Evolutionary conservation across 2,113 vertebrate species (phyloP).

Genomic region (Danio rerio): DNA sequence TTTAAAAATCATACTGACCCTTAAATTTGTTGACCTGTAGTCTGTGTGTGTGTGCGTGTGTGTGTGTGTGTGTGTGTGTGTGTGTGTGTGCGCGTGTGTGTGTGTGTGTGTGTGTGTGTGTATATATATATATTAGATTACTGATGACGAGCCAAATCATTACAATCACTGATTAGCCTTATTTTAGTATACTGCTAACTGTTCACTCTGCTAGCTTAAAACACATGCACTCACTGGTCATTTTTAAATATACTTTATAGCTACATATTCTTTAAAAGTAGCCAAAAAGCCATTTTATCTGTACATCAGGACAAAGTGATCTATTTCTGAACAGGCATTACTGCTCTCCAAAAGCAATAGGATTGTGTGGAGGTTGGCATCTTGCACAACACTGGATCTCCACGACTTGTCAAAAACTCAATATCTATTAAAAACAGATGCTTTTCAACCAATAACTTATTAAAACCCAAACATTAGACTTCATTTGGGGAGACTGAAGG

Average conservation of each 20-base stretch:
- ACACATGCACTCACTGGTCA: not conserved
- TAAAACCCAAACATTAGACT: not conserved
- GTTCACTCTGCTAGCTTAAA: not conserved
- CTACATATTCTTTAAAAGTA: not conserved
- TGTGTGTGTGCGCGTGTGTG: too few species aligned
- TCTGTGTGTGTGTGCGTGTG: too few species aligned
- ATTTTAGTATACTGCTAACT: not conserved
- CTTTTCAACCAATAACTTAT: constrained; percentile 30
- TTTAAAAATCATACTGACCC: too few species aligned
- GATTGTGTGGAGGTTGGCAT: constrained; percentile 24
- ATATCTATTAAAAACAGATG: constrained; percentile 23
- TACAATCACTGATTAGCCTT: not conserved
- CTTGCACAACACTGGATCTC: not conserved
- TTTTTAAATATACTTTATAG: not conserved
- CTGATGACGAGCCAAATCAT: not conserved
- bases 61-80: too few species aligned
- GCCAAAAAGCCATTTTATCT: not conserved
- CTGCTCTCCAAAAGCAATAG: constrained; percentile 44
- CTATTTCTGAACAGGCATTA: not conserved
- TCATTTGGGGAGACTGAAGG: not conserved
- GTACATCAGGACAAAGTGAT: not conserved
- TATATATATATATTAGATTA: not conserved
- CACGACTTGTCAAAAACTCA: constrained; percentile 42
- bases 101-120: too few species aligned
- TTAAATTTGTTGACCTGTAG: not conserved